Evolutionary conservation across 1,140 invertebrate genomes (phyloP).

Genomic region (Myzus persicae): DNA sequence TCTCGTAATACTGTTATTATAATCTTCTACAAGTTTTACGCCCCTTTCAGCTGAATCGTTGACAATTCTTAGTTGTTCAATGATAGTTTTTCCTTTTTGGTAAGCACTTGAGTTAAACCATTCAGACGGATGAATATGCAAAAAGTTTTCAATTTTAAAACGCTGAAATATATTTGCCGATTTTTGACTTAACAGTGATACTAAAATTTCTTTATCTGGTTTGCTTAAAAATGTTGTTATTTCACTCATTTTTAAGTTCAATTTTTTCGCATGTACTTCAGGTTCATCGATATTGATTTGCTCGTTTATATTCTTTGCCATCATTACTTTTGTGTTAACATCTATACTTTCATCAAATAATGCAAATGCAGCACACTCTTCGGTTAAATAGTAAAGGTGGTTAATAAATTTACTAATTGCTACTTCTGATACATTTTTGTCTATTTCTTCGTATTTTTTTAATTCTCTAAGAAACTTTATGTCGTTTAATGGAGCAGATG

Average conservation of each 20-base stretch:
- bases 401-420: constrained; percentile 60
- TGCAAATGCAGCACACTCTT: constrained; percentile 59
- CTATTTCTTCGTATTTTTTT: constrained; percentile 57
- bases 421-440: constrained; percentile 56
- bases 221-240: not conserved
- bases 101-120: too few relatives aligned
- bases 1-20: too few relatives aligned
- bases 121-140: constrained; percentile 17
- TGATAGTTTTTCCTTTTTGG: too few relatives aligned
- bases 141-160: not conserved
- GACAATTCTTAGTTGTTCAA: too few relatives aligned
- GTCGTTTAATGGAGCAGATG: constrained; percentile 61
- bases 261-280: not conserved
- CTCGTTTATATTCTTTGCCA: not conserved
- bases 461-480: constrained; percentile 60
- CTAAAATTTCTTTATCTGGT: not conserved
- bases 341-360: constrained; percentile 59
- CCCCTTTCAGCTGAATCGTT: too few relatives aligned
- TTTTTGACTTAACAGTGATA: not conserved
- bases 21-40: too few relatives aligned
- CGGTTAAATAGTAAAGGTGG: constrained; percentile 61
- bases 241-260: not conserved
- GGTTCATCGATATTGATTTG: not conserved
- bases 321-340: not conserved
- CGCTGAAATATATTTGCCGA: not conserved